Evolutionary conservation across 2,113 vertebrate species (phyloP).

Genomic region (Coturnix japonica): DNA sequence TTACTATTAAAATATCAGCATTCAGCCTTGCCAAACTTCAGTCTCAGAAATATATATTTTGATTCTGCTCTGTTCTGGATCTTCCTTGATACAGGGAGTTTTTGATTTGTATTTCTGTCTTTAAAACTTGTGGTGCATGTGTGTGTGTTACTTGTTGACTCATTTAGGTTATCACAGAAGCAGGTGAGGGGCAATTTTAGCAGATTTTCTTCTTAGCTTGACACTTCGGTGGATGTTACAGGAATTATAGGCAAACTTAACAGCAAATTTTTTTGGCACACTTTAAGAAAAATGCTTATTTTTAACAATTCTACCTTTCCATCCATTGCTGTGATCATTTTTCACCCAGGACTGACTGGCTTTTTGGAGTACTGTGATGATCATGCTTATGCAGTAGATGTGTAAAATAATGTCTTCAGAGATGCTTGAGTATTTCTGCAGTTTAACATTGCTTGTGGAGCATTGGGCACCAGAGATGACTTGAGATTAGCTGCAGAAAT

Average conservation of each 20-base stretch:
- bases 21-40: neutral
- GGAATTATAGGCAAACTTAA: neutral
- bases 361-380: neutral
- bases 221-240: neutral
- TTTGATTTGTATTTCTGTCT: neutral
- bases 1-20: neutral
- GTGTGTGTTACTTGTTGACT: neutral
- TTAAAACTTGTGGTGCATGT: neutral
- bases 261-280: neutral
- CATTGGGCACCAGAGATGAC: neutral
- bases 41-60: neutral
- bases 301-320: neutral
- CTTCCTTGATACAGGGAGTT: neutral
- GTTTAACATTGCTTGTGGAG: neutral
- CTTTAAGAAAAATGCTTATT: too few species aligned
- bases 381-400: fast-evolving
- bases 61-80: neutral
- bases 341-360: neutral
- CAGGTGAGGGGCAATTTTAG: neutral
- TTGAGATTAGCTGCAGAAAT: neutral
- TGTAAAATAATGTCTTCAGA: neutral
- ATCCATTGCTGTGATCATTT: neutral
- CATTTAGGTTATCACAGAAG: neutral
- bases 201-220: neutral
- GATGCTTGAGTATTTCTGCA: neutral